phyloP scores from a whole-genome alignment of 2,797 vertebrate genomes.

The Buceros bicornis region DNA sequence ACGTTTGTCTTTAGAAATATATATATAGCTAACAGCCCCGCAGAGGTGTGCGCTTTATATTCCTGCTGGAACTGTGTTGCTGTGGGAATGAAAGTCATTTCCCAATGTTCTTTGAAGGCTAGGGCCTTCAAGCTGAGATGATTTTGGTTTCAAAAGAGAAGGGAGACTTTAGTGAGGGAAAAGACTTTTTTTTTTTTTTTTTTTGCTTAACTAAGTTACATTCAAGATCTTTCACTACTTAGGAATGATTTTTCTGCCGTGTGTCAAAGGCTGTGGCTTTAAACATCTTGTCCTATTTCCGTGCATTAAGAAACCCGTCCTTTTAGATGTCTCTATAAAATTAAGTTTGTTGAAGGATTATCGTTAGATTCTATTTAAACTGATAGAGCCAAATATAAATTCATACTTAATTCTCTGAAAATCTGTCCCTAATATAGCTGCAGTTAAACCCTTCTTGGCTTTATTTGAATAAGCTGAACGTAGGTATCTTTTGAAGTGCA shows the following conservation, averaged over 20 bases:
- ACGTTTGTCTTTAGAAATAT: background rate
- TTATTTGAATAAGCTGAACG: slow-evolving; percentile 20
- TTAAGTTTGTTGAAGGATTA: slow-evolving; percentile 36
- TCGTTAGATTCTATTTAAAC: slow-evolving; percentile 47
- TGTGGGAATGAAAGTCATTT: background rate
- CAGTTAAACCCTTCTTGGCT: slow-evolving; percentile 34
- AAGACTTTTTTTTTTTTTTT: background rate
- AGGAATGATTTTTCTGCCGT: slow-evolving; percentile 13
- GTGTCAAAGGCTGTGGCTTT: slow-evolving; percentile 51
- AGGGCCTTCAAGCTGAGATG: background rate
- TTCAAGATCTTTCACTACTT: background rate
- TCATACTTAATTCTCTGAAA: slow-evolving; percentile 38
- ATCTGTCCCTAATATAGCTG: slow-evolving; percentile 33
- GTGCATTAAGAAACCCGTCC: slow-evolving; percentile 25
- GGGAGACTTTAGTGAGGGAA: background rate
- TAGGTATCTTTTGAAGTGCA: slow-evolving; percentile 7
- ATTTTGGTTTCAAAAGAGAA: background rate
- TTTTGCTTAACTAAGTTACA: background rate
- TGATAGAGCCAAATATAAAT: slow-evolving; percentile 16
- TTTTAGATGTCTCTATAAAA: slow-evolving; percentile 5
- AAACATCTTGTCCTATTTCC: slow-evolving; percentile 61
- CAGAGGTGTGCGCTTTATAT: background rate
- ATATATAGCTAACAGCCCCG: background rate
- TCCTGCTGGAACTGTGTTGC: background rate
- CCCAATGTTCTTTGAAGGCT: background rate